Evolutionary conservation across 2,113 vertebrate genomes (phyloP).

Genomic region (Nymphicus hollandicus): DNA sequence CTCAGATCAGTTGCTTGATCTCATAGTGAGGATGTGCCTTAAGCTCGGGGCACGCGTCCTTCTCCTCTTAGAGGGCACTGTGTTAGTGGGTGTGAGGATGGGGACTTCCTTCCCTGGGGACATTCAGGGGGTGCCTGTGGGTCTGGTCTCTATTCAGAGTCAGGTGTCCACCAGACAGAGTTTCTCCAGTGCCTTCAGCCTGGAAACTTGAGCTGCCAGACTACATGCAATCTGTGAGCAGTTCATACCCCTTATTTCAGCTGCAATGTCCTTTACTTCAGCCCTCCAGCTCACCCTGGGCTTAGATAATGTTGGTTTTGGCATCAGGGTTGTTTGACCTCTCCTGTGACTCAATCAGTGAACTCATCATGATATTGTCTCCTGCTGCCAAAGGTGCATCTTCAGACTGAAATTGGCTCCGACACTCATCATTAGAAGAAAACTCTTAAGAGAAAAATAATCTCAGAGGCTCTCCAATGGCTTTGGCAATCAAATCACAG

Average conservation of each 20-base stretch:
- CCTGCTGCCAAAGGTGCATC: neutral
- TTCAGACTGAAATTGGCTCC: neutral
- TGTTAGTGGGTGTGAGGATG: fast-evolving
- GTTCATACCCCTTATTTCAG: neutral
- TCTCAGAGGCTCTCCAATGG: neutral
- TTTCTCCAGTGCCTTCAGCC: neutral
- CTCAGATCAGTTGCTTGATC: neutral
- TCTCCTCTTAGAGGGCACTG: neutral
- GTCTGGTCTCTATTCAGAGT: neutral
- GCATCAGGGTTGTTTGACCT: neutral
- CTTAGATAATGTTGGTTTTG: neutral
- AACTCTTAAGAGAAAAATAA: neutral
- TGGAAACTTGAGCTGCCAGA: neutral
- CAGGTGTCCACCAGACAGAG: neutral
- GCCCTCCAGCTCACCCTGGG: neutral
- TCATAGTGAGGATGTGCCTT: neutral
- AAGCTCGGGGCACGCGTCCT: fast-evolving
- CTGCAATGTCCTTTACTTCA: neutral
- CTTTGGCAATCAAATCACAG: neutral
- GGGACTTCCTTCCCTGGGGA: neutral
- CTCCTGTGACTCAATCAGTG: neutral
- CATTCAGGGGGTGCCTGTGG: neutral
- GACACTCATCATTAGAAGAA: neutral
- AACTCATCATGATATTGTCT: neutral
- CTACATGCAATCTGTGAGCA: neutral